These are phyloP conservation scores for Agonopterix subpropinquella DNA, from an alignment of 2,888 invertebrate species.

Conservation along the genomic window DNA sequence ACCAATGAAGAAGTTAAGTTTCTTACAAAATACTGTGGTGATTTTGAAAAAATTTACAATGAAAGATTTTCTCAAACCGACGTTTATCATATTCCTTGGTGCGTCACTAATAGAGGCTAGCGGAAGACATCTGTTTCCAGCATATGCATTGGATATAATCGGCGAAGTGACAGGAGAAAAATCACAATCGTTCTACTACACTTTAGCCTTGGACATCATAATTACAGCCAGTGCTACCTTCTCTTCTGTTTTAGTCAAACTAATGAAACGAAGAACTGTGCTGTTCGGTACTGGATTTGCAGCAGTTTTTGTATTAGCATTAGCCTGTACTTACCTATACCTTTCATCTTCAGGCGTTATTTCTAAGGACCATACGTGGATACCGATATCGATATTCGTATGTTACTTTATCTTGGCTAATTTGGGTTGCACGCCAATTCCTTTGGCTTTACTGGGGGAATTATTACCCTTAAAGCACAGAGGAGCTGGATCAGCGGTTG, in stretches of 20 bases:
- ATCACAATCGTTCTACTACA: slow-evolving; percentile 35
- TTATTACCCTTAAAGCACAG: slow-evolving; percentile 46
- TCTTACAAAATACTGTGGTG: slow-evolving; percentile 8
- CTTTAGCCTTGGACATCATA: slow-evolving; percentile 37
- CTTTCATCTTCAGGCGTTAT: slow-evolving; percentile 24
- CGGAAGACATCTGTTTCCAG: slow-evolving; percentile 45
- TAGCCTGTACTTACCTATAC: slow-evolving; percentile 33
- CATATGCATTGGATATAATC: slow-evolving; percentile 46
- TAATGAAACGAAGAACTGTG: slow-evolving; percentile 37
- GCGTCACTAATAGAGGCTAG: slow-evolving; percentile 34
- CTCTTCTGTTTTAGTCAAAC: slow-evolving; percentile 37
- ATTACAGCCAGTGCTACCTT: slow-evolving; percentile 34
- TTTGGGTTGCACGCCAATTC: slow-evolving; percentile 49
- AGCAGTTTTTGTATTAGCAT: slow-evolving; percentile 26
- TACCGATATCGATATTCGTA: slow-evolving; percentile 34
- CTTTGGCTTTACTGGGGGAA: slow-evolving; percentile 47
- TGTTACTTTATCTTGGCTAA: slow-evolving; percentile 42
- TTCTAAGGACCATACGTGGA: slow-evolving; percentile 25
- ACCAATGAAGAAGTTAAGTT: slow-evolving; percentile 5
- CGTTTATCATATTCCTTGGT: slow-evolving; percentile 29
- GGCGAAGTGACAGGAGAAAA: slow-evolving; percentile 32
- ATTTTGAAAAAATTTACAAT: slow-evolving; percentile 33
- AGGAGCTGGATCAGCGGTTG: slow-evolving; percentile 31
- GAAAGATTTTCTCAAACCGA: slow-evolving; percentile 43
- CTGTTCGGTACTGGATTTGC: slow-evolving; percentile 39